Evolutionary conservation across 2,888 invertebrate genomes (phyloP).

Genomic region (Hemithea aestivaria): DNA sequence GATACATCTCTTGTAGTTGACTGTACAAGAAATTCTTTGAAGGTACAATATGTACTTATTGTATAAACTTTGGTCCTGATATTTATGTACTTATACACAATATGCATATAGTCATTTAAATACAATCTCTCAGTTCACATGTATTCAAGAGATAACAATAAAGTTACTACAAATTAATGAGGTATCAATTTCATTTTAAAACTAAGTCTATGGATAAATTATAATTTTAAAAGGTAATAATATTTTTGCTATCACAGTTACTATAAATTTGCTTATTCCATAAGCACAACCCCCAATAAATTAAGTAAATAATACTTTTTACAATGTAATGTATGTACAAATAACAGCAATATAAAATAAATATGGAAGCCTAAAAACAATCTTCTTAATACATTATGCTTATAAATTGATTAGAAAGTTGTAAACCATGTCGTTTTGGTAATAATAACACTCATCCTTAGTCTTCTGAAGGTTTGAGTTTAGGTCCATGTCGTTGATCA

Average conservation of each 20-base stretch:
- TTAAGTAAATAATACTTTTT: not conserved
- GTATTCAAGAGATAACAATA: too few relatives aligned
- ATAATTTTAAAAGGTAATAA: not conserved
- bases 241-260: not conserved
- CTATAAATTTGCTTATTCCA: slow-evolving; percentile 1
- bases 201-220: not conserved
- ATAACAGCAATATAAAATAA: slow-evolving; percentile 6
- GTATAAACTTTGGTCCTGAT: too few relatives aligned
- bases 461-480: not conserved
- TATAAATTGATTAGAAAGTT: slow-evolving; percentile 4
- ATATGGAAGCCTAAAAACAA: slow-evolving; percentile 12
- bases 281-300: slow-evolving; percentile 7
- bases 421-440: slow-evolving; percentile 25
- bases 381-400: slow-evolving; percentile 11
- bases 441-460: too few relatives aligned
- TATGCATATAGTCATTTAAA: too few relatives aligned
- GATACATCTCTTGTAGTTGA: not conserved
- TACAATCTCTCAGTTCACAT: too few relatives aligned
- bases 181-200: slow-evolving; percentile 1
- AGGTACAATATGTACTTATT: not conserved
- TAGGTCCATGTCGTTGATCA: slow-evolving; percentile 43
- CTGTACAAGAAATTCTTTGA: not conserved
- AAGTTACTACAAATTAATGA: not conserved
- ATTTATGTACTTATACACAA: too few relatives aligned
- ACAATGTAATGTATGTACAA: not conserved